Conservation (phyloP, 2,797 vertebrate species). For the Sebastes goodei region DNA sequence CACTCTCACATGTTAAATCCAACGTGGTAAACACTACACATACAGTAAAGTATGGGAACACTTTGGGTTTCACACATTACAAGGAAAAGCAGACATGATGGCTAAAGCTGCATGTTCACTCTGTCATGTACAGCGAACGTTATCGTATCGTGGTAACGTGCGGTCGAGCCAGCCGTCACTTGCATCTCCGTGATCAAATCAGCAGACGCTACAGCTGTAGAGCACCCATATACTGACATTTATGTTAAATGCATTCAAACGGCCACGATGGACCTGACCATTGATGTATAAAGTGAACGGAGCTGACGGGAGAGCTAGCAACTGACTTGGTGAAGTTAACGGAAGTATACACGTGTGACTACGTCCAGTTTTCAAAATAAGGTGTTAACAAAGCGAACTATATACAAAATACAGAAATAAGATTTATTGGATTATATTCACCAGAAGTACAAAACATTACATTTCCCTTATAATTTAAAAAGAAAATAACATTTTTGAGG, state of each 20-base stretch:
- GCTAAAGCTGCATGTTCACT: too few relatives aligned
- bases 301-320: not conserved
- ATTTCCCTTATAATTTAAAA: not conserved
- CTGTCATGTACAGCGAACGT: too few relatives aligned
- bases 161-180: not conserved
- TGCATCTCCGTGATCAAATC: not conserved
- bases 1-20: too few relatives aligned
- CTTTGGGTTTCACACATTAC: too few relatives aligned
- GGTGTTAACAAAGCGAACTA: too few relatives aligned
- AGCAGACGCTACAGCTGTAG: not conserved
- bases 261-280: accelerated
- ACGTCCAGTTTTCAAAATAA: not conserved
- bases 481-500: too few relatives aligned
- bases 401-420: too few relatives aligned
- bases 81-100: too few relatives aligned
- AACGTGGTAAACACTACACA: too few relatives aligned
- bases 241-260: not conserved
- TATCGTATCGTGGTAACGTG: accelerated
- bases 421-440: not conserved
- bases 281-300: not conserved
- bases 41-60: too few relatives aligned
- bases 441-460: not conserved
- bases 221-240: not conserved
- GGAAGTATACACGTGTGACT: not conserved
- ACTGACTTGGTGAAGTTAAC: not conserved